Evolutionary conservation across 2,113 vertebrate genomes (phyloP).

Genomic region (Colaptes auratus): DNA sequence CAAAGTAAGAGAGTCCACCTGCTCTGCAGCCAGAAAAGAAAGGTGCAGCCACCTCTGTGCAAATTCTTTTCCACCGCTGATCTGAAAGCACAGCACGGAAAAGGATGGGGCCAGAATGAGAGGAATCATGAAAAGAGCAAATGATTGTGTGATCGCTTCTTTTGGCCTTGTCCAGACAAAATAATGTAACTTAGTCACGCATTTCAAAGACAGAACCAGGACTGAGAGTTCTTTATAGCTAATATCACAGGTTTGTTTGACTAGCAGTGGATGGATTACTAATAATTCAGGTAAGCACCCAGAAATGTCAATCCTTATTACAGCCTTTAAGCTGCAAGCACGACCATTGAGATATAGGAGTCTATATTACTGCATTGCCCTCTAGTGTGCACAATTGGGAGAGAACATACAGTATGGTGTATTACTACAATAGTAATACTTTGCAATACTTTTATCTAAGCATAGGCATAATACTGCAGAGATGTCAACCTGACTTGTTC

Average conservation of each 20-base stretch:
- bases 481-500: neutral
- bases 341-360: neutral
- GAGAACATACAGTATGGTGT: neutral
- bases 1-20: neutral
- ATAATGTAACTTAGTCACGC: neutral
- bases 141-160: neutral
- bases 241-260: neutral
- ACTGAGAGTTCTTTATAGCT: neutral
- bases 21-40: neutral
- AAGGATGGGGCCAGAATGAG: neutral
- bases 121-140: neutral
- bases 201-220: neutral
- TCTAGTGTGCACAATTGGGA: slow-evolving; percentile 10
- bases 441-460: neutral
- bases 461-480: neutral
- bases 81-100: neutral
- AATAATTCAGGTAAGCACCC: neutral
- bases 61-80: neutral
- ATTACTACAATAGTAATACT: neutral
- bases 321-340: fast-evolving
- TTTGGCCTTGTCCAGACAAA: neutral
- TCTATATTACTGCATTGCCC: slow-evolving; percentile 14
- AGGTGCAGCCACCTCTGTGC: neutral
- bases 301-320: neutral
- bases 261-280: neutral